A percentile compares a stretch with the other conserved stretches of the same genome.
Conservation (phyloP, 2,888 invertebrate genomes). For the Oegoconia quadripuncta region DNA sequence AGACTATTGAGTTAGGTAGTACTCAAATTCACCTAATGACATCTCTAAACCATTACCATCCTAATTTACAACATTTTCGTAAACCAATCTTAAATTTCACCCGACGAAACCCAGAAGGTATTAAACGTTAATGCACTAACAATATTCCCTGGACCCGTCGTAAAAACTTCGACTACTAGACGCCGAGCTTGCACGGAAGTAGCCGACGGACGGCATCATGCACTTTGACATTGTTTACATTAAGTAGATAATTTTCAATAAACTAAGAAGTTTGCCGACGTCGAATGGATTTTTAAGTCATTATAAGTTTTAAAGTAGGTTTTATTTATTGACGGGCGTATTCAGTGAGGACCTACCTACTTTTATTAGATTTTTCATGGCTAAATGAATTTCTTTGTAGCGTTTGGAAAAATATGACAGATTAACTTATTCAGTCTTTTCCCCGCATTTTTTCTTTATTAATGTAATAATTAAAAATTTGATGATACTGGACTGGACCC, state of each 20-base stretch:
- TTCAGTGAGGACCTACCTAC: too few relatives aligned
- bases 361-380: too few relatives aligned
- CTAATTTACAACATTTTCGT: slow-evolving; percentile 56
- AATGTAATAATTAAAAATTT: too few relatives aligned
- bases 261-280: slow-evolving; percentile 53
- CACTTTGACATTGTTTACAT: slow-evolving; percentile 67
- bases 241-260: slow-evolving; percentile 63
- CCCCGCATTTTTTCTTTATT: too few relatives aligned
- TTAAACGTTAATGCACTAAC: slow-evolving; percentile 73
- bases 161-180: slow-evolving; percentile 68
- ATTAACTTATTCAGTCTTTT: too few relatives aligned
- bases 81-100: slow-evolving; percentile 65
- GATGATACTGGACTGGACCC: too few relatives aligned
- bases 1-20: neutral
- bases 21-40: neutral
- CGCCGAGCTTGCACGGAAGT: slow-evolving; percentile 37
- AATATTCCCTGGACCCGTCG: slow-evolving; percentile 63
- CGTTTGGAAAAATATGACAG: too few relatives aligned
- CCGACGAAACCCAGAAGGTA: slow-evolving; percentile 50
- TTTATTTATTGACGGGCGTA: too few relatives aligned
- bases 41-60: slow-evolving; percentile 19
- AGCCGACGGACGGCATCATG: slow-evolving; percentile 37
- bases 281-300: slow-evolving; percentile 7
- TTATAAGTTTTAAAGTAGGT: neutral
- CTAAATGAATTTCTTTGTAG: too few relatives aligned